phyloP scores from a whole-genome alignment of 2,888 invertebrate species.

The Dolomedes plantarius region DNA sequence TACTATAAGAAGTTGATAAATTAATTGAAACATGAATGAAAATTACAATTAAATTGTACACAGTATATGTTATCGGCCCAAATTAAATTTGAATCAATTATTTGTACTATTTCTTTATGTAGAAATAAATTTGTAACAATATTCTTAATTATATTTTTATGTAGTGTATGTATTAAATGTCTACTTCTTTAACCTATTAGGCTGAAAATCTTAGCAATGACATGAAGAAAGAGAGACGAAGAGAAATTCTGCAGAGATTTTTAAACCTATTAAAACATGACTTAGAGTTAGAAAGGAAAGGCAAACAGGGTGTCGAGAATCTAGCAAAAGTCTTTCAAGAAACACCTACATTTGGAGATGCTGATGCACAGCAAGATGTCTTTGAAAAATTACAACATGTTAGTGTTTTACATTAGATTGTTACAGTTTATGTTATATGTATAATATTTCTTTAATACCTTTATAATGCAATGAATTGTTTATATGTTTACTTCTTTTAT shows the following conservation, averaged over 20 bases:
- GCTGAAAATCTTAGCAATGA: slow-evolving; percentile 94
- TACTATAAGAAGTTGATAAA: too few species aligned
- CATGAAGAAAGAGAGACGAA: slow-evolving; percentile 93
- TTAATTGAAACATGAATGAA: too few species aligned
- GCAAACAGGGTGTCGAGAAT: slow-evolving; percentile 90
- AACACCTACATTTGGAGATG: slow-evolving; percentile 89
- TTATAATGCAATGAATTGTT: background rate
- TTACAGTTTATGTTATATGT: too few species aligned
- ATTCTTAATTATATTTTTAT: too few species aligned
- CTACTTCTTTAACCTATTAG: slow-evolving; percentile 73
- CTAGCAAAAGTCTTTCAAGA: slow-evolving; percentile 90
- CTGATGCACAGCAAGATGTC: slow-evolving; percentile 93
- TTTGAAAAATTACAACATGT: slow-evolving; percentile 91
- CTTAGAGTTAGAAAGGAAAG: slow-evolving; percentile 91
- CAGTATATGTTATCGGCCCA: too few species aligned
- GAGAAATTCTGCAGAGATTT: slow-evolving; percentile 89
- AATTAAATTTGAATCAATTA: too few species aligned
- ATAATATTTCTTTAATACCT: background rate
- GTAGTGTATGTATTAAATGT: too few species aligned
- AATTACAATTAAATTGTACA: too few species aligned
- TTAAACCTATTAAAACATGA: slow-evolving; percentile 90
- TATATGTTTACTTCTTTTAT: too few species aligned
- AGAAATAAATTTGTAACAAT: too few species aligned
- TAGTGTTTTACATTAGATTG: slow-evolving; percentile 24
- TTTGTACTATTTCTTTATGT: too few species aligned